Conservation (phyloP, 64 coral and sea anemone species). For the Trachythela sp. region DNA sequence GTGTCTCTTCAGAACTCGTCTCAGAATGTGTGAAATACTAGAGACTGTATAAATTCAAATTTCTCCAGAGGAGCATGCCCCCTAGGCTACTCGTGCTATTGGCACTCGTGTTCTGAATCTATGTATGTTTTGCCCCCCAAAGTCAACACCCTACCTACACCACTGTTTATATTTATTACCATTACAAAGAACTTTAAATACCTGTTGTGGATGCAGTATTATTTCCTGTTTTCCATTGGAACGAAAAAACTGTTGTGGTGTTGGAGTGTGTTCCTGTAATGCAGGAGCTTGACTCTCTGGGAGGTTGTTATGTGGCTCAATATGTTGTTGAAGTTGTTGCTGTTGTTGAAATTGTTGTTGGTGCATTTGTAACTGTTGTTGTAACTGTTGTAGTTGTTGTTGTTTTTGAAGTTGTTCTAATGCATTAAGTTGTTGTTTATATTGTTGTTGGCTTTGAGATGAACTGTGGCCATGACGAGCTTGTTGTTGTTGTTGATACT, state of each 20-base stretch:
- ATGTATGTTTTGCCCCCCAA: too few species aligned
- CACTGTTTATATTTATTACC: too few species aligned
- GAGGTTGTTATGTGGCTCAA: neutral
- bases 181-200: too few species aligned
- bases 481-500: conserved; percentile 85
- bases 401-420: neutral
- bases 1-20: too few species aligned
- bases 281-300: neutral
- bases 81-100: too few species aligned
- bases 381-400: neutral
- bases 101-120: too few species aligned
- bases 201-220: neutral
- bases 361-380: neutral
- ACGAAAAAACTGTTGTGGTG: neutral
- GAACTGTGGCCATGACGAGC: conserved; percentile 73
- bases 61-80: too few species aligned
- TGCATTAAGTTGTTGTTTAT: conserved; percentile 1
- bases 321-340: neutral
- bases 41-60: too few species aligned
- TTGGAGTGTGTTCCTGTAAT: neutral
- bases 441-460: conserved; percentile 39
- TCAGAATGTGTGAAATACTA: too few species aligned
- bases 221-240: neutral
- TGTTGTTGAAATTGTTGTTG: neutral
- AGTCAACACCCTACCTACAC: too few species aligned